phyloP scores from a whole-genome alignment of 2,113 vertebrate species.

The Lagenorhynchus albirostris region DNA sequence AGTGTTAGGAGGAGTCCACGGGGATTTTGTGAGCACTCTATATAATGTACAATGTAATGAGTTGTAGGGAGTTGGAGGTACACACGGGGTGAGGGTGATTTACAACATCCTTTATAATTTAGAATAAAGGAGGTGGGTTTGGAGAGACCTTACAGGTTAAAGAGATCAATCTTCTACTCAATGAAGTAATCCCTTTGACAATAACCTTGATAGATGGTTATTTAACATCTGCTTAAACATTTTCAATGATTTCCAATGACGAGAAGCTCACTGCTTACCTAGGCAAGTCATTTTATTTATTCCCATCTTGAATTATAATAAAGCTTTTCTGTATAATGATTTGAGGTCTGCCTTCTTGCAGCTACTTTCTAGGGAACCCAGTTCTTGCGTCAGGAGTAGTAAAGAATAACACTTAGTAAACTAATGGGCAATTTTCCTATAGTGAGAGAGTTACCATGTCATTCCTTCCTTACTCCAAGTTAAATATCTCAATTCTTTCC shows the following conservation, averaged over 20 bases:
- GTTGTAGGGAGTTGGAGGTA: not conserved
- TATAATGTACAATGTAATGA: not conserved
- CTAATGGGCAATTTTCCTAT: not conserved
- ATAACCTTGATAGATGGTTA: constrained; percentile 30
- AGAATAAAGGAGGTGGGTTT: not conserved
- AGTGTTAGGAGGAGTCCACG: not conserved
- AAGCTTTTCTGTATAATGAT: not conserved
- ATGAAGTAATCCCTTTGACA: constrained; percentile 31
- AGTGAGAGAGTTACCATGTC: not conserved
- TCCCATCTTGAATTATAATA: not conserved
- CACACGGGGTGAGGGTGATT: not conserved
- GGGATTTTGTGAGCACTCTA: not conserved
- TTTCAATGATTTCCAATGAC: not conserved
- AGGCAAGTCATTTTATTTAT: constrained; percentile 32
- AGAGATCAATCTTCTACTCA: not conserved
- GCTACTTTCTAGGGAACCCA: not conserved
- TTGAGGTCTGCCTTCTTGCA: not conserved
- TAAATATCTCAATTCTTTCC: not conserved
- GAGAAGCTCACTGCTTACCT: not conserved
- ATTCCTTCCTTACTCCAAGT: not conserved
- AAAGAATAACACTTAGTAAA: not conserved
- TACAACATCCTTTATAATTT: constrained; percentile 7
- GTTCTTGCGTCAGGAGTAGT: not conserved
- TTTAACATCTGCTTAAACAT: constrained; percentile 36
- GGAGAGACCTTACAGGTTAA: constrained; percentile 39